These are phyloP conservation scores for Proisotoma minuta DNA, from an alignment of 2,888 invertebrate species.

Conservation along the genomic window DNA sequence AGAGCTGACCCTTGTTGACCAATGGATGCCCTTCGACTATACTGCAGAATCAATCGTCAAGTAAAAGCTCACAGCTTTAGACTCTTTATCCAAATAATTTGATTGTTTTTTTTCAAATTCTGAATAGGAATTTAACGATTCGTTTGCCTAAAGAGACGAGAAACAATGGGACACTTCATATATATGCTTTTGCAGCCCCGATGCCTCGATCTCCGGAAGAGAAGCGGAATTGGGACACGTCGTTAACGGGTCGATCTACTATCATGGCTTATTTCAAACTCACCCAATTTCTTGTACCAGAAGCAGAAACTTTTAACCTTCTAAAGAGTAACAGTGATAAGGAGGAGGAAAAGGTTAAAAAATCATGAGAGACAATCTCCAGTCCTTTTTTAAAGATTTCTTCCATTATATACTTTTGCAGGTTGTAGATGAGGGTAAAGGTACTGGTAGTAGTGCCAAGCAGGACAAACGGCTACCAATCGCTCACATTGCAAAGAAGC, in stretches of 20 bases:
- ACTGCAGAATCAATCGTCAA: slow-evolving; percentile 20
- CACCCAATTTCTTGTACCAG: slow-evolving; percentile 69
- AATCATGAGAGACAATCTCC: neutral
- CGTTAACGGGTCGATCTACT: slow-evolving; percentile 61
- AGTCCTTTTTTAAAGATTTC: neutral
- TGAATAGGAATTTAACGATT: slow-evolving; percentile 65
- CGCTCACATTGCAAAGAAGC: slow-evolving; percentile 41
- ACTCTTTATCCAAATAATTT: neutral
- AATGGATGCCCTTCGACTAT: slow-evolving; percentile 40
- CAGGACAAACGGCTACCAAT: slow-evolving; percentile 23
- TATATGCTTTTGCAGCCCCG: slow-evolving; percentile 67
- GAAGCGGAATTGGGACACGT: slow-evolving; percentile 55
- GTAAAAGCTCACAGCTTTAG: slow-evolving; percentile 5
- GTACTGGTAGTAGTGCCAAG: neutral
- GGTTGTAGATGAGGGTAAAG: neutral
- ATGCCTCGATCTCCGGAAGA: slow-evolving; percentile 16
- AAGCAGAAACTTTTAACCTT: slow-evolving; percentile 58
- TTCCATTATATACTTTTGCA: neutral
- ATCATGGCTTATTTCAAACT: slow-evolving; percentile 61
- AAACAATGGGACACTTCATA: slow-evolving; percentile 76
- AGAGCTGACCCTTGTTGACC: slow-evolving; percentile 31
- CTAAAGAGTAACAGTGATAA: slow-evolving; percentile 49
- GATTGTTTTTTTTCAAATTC: no score
- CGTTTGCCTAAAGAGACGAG: slow-evolving; percentile 68
- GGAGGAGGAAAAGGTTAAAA: neutral